Percentiles rank a stretch among this genome's conserved stretches.
phyloP scores from a whole-genome alignment of 30 jellyfish, hydroid and myxozoan genomes.

The Aurelia aurita complex sp. Pacific region DNA sequence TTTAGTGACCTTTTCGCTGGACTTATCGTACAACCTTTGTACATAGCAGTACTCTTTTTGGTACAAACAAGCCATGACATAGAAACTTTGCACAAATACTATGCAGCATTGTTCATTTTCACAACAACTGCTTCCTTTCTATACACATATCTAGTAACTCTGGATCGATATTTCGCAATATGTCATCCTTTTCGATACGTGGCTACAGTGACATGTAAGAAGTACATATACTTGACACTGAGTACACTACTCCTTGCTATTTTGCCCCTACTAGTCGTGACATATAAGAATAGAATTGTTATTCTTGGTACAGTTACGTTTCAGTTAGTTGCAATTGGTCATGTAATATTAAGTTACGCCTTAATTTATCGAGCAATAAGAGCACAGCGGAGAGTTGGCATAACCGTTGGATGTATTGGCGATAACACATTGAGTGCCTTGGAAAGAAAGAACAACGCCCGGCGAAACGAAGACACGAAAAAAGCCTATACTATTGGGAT shows the following conservation, averaged over 20 bases:
- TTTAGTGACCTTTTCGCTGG: neutral
- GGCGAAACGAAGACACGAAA: too few relatives aligned
- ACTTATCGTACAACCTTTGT: neutral
- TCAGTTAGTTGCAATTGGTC: neutral
- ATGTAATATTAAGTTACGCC: neutral
- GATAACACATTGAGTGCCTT: too few relatives aligned
- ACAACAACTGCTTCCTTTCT: too few relatives aligned
- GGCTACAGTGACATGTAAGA: neutral
- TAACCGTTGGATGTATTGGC: neutral
- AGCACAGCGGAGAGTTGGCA: neutral
- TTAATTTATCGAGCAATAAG: neutral
- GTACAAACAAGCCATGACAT: too few relatives aligned
- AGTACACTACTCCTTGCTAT: neutral
- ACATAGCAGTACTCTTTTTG: neutral
- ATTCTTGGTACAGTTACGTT: too few relatives aligned
- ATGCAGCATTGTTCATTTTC: too few relatives aligned
- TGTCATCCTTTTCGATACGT: conserved; percentile 1
- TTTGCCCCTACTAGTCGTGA: too few relatives aligned
- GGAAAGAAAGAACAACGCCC: too few relatives aligned
- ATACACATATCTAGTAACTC: neutral
- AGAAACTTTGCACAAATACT: too few relatives aligned
- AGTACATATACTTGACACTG: neutral
- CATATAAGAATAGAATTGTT: too few relatives aligned
- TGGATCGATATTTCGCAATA: neutral
- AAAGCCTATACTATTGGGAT: too few relatives aligned